phyloP scores from a whole-genome alignment of 2,113 vertebrate genomes.

The Leptocoma aspasia region DNA sequence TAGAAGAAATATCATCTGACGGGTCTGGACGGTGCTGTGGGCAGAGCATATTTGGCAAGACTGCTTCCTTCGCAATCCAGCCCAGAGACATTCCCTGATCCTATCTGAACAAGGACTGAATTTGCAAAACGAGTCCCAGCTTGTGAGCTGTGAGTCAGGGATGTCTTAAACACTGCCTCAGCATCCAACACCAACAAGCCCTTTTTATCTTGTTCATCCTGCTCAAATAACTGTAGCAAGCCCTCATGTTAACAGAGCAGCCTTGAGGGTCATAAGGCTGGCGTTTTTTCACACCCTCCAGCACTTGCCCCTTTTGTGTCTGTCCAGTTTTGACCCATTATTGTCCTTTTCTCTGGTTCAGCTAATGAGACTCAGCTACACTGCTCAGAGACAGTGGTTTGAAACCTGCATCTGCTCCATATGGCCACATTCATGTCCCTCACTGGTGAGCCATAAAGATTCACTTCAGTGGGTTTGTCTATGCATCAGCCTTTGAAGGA shows the following conservation, averaged over 20 bases:
- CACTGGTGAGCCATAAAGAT: not conserved
- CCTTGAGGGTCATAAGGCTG: not conserved
- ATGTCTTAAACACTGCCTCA: constrained; percentile 30
- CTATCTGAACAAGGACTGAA: constrained; percentile 58
- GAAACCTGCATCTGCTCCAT: not conserved
- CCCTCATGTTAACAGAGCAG: not conserved
- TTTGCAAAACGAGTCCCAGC: constrained; percentile 57
- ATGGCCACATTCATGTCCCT: not conserved
- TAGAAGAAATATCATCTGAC: constrained; percentile 62
- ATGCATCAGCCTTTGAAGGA: not conserved
- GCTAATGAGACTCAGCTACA: not conserved
- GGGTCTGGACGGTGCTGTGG: constrained; percentile 62
- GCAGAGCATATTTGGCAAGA: constrained; percentile 63
- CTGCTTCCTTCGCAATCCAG: constrained; percentile 47
- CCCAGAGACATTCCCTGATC: constrained; percentile 62
- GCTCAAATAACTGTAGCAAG: constrained; percentile 25
- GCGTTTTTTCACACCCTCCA: not conserved
- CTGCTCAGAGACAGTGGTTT: not conserved
- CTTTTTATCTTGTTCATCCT: constrained; percentile 3
- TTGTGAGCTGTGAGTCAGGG: constrained; percentile 39
- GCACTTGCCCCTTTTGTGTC: not conserved
- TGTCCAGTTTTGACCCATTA: not conserved
- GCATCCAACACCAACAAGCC: constrained; percentile 23
- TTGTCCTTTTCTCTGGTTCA: not conserved
- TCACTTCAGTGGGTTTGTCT: not conserved